phyloP scores from a whole-genome alignment of 2,113 vertebrate species.

The Oreochromis spilurus region DNA sequence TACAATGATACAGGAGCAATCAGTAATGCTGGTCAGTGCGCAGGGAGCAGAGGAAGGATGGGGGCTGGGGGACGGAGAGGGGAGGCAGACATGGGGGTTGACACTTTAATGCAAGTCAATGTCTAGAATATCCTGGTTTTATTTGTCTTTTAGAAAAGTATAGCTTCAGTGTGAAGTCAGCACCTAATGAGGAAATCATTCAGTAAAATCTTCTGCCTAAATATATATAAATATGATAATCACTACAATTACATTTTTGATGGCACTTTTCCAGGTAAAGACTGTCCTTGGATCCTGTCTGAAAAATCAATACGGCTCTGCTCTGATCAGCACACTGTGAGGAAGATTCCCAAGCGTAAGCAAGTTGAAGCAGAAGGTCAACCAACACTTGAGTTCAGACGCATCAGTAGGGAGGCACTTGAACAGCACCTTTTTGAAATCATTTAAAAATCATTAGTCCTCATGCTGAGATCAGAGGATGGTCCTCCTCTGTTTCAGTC shows the following conservation, averaged over 20 bases:
- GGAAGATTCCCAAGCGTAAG: constrained; percentile 37
- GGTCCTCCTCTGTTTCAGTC: background rate
- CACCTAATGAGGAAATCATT: background rate
- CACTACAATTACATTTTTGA: background rate
- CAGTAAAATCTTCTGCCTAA: background rate
- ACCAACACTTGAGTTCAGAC: constrained; percentile 3
- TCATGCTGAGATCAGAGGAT: constrained; percentile 28
- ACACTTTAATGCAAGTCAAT: constrained; percentile 38
- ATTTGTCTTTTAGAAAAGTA: background rate
- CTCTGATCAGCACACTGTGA: constrained; percentile 45
- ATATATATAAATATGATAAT: background rate
- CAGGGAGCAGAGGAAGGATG: background rate
- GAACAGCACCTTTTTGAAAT: background rate
- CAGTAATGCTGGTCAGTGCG: constrained; percentile 50
- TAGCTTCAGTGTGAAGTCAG: background rate
- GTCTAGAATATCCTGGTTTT: constrained; percentile 20
- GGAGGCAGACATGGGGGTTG: background rate
- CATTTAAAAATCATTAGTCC: constrained; percentile 28
- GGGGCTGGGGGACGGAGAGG: background rate
- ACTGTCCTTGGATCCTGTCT: constrained; percentile 22
- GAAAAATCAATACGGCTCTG: constrained; percentile 43
- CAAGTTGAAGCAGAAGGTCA: constrained; percentile 53
- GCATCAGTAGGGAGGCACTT: background rate
- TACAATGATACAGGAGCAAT: constrained; percentile 58
- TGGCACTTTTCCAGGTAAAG: constrained; percentile 2